Conservation (phyloP, 2,888 invertebrate species). For the Trichopria drosophilae region DNA sequence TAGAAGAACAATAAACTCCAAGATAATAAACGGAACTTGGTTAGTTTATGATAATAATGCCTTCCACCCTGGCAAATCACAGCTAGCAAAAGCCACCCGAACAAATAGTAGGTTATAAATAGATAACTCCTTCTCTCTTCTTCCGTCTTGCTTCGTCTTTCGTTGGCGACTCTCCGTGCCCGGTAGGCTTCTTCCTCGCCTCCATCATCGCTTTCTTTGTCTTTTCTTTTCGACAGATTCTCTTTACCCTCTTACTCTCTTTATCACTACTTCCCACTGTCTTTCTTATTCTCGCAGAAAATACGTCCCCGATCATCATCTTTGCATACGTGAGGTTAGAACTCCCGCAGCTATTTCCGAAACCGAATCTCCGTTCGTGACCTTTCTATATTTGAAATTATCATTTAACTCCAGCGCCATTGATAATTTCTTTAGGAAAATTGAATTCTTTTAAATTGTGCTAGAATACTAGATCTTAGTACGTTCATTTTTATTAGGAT, state of each 20-base stretch:
- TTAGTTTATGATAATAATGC: constrained; percentile 54
- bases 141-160: constrained; percentile 27
- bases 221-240: constrained; percentile 11
- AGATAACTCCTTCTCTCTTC: constrained; percentile 36
- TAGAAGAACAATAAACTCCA: constrained; percentile 54
- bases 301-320: constrained; percentile 47
- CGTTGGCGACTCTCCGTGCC: constrained; percentile 21
- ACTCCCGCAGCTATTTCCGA: constrained; percentile 48
- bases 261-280: constrained; percentile 35
- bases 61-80: constrained; percentile 45
- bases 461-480: too few relatives aligned
- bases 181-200: constrained; percentile 9
- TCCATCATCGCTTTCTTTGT: constrained; percentile 14
- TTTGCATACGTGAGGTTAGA: constrained; percentile 29
- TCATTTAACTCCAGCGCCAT: too few relatives aligned
- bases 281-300: constrained; percentile 28
- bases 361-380: constrained; percentile 41
- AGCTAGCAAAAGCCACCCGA: constrained; percentile 47
- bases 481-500: too few relatives aligned
- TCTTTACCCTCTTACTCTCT: constrained; percentile 30
- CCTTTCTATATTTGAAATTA: too few relatives aligned
- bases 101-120: constrained; percentile 55
- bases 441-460: too few relatives aligned
- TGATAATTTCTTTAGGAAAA: too few relatives aligned
- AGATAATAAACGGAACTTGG: constrained; percentile 53